Conservation (phyloP, 2,113 vertebrate genomes). For the Loxodonta africana region DNA sequence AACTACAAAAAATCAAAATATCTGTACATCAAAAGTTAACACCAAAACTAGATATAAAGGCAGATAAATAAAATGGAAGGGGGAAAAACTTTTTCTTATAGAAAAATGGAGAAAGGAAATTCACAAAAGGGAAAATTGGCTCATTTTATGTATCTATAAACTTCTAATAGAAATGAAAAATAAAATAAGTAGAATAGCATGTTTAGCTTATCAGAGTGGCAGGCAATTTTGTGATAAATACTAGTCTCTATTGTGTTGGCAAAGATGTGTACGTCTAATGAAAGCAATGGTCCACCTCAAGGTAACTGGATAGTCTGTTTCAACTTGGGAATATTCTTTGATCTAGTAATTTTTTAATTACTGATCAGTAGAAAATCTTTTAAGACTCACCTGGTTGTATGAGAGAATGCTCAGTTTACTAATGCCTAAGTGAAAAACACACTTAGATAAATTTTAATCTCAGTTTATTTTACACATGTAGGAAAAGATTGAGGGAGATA, state of each 20-base stretch:
- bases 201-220: too few relatives aligned
- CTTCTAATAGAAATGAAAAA: too few relatives aligned
- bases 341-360: not conserved
- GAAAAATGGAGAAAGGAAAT: not conserved
- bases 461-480: not conserved
- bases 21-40: not conserved
- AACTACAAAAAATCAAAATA: slow-evolving; percentile 1
- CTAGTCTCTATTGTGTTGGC: not conserved
- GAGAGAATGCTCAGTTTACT: not conserved
- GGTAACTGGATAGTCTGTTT: too few relatives aligned
- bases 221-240: not conserved
- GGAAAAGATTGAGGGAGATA: not conserved
- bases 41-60: slow-evolving; percentile 8
- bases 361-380: not conserved
- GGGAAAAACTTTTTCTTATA: not conserved
- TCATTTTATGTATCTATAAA: not conserved
- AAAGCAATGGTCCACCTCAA: not conserved
- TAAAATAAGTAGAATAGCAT: too few relatives aligned
- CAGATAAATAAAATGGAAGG: not conserved
- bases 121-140: not conserved
- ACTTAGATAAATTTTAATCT: not conserved
- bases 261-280: not conserved
- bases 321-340: not conserved
- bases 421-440: slow-evolving; percentile 29
- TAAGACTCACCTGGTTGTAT: not conserved